Evolutionary conservation across 2,113 vertebrate genomes (phyloP), one percentile per base, ranked within the genome.

Genomic region (Odontesthes bonariensis): DNA sequence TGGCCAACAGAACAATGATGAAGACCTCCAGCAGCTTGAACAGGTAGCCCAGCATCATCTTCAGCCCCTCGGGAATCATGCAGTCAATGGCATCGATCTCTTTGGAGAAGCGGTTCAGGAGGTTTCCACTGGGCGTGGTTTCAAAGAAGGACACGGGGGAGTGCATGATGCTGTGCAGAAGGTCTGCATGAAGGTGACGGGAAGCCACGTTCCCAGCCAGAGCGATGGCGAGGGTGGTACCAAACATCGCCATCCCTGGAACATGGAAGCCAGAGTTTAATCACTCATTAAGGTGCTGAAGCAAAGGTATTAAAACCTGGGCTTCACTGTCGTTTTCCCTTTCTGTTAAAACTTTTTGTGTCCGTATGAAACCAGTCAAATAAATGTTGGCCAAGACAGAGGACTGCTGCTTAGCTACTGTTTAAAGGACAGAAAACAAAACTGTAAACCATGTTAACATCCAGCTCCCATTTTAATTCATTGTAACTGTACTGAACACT

Each of bases 141-240:
- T 97, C 96, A 0, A 96, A 97, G 91, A 97, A 97, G 14, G 88
- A 82, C 77, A 96, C 78, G 6, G 96, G 94, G 0, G 92, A 97
- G 27, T 81, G 94, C 0, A 77, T 73, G 17, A 96, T 84, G 0
- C 92, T 94, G 79, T 88, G 89, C 31, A 97, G 93, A 32, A 97
- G 91, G 32, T 92, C 91, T 38, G 51, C 81, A 72, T 96, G 96
- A 46, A 97, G 94, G 73, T 91, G 91, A 8, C 79, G 83, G 0
- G 96, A 96, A 0, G 96, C 96, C 0, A 86, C 77, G 6, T 93
- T 88, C 0, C 96, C 96, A 0, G 94, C 95, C 0, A 96, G 86
- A 3, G 96, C 90, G 42, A 96, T 95, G 0, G 91, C 90, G 17
- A 95, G 91, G 3, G 84, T 94, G 7, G 95, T 95, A 2, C 89